Base-by-base conservation (phyloP, 2,113 vertebrate species). In the Maccullochella peelii region DNA sequence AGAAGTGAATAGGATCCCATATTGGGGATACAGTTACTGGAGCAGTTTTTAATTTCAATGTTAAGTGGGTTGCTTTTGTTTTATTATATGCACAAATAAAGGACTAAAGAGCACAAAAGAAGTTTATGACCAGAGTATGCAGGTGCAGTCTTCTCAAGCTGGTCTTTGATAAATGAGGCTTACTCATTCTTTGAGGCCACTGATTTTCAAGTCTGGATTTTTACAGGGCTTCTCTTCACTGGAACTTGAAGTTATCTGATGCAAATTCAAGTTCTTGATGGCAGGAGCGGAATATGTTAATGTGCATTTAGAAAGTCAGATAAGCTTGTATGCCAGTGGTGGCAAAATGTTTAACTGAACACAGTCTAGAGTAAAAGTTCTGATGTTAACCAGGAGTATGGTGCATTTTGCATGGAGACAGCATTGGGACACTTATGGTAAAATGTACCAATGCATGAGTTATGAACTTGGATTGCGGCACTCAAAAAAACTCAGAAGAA, bases 111-210 rank as follows among this genome's bases (percentile, higher is more conserved):
- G 49, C 49, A 42, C 33, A 55, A 57, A 57, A 30, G 11, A 11
- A 0, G 18, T 59, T 59, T 50, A 11, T 40, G 10, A 5, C 58
- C n/a, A 59, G 62, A 40, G 40, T 67, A 4, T 38, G 27, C 61
- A 72, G 61, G 20, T 15, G 38, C 44, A 30, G 62, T 40, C 15
- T 70, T 47, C 54, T 50, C 27, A n/a, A 61, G 23, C 20, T 49
- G 20, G 5, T 44, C n/a, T 30, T 59, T 59, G 54, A n/a, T 59
- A 49, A 83, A 30, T 75, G 58, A 55, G 50, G 21, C 36, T 62
- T 20, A 84, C 38, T 71, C 38, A 40, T 65, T 68, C 25, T 72
- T 61, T 63, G 33, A 73, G 20, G 63, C 38, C 61, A 79, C 5
- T 40, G 40, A 72, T 33, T 73, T n/a, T 70, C 33, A 50, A 54